Evolutionary conservation across 1,140 invertebrate species (phyloP), one percentile per base, ranked within the genome.

Genomic region (Microvelia longipes): DNA sequence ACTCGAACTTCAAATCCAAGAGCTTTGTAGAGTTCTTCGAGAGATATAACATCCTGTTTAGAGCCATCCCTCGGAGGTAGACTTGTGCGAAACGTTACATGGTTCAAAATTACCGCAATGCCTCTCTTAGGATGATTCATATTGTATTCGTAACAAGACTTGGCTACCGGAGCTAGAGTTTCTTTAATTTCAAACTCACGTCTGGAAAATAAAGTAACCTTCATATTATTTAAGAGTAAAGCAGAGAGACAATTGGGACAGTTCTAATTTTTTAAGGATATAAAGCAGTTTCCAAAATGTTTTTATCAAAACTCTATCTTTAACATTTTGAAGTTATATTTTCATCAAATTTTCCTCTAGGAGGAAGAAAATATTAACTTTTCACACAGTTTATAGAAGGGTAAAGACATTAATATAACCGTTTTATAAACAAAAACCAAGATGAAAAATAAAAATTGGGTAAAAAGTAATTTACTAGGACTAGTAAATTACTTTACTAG

Each of bases 101-200:
- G 92, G 78, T 96, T 96, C 73, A 97, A 93, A 73, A 97, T 94
- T 0, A 95, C 76, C 19, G 93, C 93, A 68, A 86, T 77, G 19
- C 94, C 94, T 69, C 92, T 84, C 69, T 87, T 85, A 63, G 82
- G 80, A 79, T 96, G 89, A 76, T 87, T 87, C 93, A 96, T 96
- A 73, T 92, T 92, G 76, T 97, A 97, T 74, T 86, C 86, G 1
- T 81, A 79, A 1, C 85, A 86, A 78, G 89, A 85, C 72, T 84
- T 83, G n/a, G 84, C 82, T 0, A 86, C 85, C 19, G 89, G 85
- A 84, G 87, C 87, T 27, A 50, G 19, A 19, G 35, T 50, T 50
- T 50, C 35, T 19, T 50, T 50, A 11, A 50, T 19, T 50, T 50
- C 35, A 50, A 50, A 50, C 19, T 19, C 35, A 11, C 5, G 35